Base-by-base conservation (phyloP, 2,888 invertebrate genomes). In the Apodemia duryi region DNA sequence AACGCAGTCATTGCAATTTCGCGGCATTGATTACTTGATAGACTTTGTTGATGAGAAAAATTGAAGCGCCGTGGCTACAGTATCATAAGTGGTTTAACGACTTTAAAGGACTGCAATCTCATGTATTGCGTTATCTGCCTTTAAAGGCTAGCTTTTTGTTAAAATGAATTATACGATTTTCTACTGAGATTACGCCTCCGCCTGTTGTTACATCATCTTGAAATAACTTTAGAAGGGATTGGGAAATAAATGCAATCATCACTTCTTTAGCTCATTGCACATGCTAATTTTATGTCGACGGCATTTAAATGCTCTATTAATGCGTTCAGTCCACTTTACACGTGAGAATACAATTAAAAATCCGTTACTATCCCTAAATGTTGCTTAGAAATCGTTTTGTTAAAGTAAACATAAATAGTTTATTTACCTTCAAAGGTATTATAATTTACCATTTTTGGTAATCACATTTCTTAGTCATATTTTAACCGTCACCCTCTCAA, bases 51-150 rank as follows among this genome's bases (percentile, higher is more conserved):
- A 85, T 88, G 88, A 85, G 88, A 89, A 90, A 83, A 82, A 80
- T 78, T 74, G 73, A 73, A 76, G 74, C 77, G 71, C 72, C 73
- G 72, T 69, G 72, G 74, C 76, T 76, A 77, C 81, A 80, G 83
- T 88, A 86, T 84, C 85, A 84, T 86, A 88, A 88, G 82, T 84
- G 73, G 80, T 83, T 83, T 83, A 81, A 78, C 77, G 77, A 81
- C 85, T 80, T 84, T 85, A 85, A 88, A 88, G 85, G 86, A 81
- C 81, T 81, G 83, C 73, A 70, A 85, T 82, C 83, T 83, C 80
- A 76, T 74, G 80, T 80, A 81, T 82, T 82, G 80, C 83, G 80
- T 77, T 74, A 75, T 68, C 71, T 69, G 69, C 88, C 86, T 75
- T 88, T 85, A 81, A 85, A 73, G 87, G 82, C 62, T 52, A 72